Evolutionary conservation across 2,113 vertebrate genomes (phyloP), one percentile per base, ranked within the genome.

Genomic region (Galeopterus variegatus): DNA sequence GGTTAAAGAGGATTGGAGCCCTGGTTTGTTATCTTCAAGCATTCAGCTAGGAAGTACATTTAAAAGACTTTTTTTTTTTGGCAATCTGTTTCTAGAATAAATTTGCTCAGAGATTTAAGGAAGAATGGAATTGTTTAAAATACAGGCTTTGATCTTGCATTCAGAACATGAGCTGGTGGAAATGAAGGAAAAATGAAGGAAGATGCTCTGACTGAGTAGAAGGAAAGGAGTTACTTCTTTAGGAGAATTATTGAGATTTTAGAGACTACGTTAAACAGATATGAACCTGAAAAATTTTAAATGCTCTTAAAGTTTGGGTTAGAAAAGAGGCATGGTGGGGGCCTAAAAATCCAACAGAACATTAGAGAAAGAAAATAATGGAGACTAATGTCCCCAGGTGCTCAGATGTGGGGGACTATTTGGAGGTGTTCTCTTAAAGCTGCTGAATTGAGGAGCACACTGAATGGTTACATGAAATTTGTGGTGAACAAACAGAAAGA

Each of bases 221-320:
- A 92, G 54, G 31, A 77, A 58, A n/a, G 45, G 5, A 50, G 11
- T 80, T 28, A n/a, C 8, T 60, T 67, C 24, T 48, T 83, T 58
- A 58, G 12, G 41, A 79, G 75, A 97, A 93, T 83, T 75, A 14
- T 36, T 86, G 72, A 79, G 33, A 45, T 88, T 92, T 90, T 54
- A 90, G 85, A 97, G 36, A 65, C 3, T 6, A n/a, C 8, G 23
- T 93, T 81, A 45, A 36, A 45, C 13, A 70, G 8, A n/a, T 50
- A 52, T 1, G 0, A 72, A 94, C 12, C 8, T 41, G n/a, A 62
- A 77, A 81, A 9, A 15, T 90, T 80, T 85, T 64, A 75, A 94
- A 85, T 52, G 48, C 11, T 67, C 24, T 73, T 93, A 65, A 72
- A 81, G 45, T 79, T 52, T 31, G 23, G 33, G 18, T 95, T 65